phyloP scores from a whole-genome alignment of 2,797 vertebrate species.

The Erpetoichthys calabaricus region DNA sequence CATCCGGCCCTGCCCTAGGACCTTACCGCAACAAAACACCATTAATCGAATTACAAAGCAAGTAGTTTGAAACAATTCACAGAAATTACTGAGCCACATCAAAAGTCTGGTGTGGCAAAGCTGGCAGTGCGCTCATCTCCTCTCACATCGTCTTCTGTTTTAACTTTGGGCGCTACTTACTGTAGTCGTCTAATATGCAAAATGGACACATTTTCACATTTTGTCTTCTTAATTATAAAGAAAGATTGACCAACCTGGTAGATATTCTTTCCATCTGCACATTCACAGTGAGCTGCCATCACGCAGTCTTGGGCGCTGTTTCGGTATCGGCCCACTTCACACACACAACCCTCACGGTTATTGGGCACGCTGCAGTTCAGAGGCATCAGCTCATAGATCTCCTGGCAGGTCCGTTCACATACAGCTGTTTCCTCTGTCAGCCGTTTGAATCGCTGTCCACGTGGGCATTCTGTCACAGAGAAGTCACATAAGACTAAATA shows the following conservation, averaged over 20 bases:
- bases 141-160: too few relatives aligned
- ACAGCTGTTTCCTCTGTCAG: neutral
- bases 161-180: too few relatives aligned
- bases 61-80: too few relatives aligned
- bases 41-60: too few relatives aligned
- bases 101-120: too few relatives aligned
- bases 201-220: too few relatives aligned
- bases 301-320: constrained; percentile 46
- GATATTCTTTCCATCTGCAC: constrained; percentile 35
- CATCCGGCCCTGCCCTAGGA: too few relatives aligned
- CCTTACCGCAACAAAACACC: too few relatives aligned
- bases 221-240: too few relatives aligned
- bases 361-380: constrained; percentile 39
- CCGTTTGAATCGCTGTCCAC: constrained; percentile 57
- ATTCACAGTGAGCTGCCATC: constrained; percentile 58
- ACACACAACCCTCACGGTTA: constrained; percentile 45
- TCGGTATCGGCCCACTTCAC: constrained; percentile 55
- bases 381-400: constrained; percentile 33
- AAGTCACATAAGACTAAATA: neutral
- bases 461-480: constrained; percentile 47
- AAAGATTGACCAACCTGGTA: constrained; percentile 18
- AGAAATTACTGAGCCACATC: too few relatives aligned
- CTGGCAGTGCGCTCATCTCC: too few relatives aligned
- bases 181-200: too few relatives aligned
- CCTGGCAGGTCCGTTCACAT: constrained; percentile 59